Conservation (phyloP, 1,140 invertebrate species). For the Drosophila ambigua region DNA sequence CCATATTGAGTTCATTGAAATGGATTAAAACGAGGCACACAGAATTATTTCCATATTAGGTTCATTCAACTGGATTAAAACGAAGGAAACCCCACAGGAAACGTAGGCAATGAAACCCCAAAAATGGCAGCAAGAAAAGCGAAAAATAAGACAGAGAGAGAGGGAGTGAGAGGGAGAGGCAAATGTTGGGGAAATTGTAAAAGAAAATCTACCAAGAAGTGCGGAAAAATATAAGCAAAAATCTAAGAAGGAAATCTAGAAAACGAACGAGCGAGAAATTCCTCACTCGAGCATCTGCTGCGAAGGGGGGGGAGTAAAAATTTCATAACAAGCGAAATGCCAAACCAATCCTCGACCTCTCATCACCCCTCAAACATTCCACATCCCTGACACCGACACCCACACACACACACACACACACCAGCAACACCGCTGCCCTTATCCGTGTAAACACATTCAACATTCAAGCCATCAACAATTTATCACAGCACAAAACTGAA, state of each 20-base stretch:
- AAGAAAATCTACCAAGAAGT: too few relatives aligned
- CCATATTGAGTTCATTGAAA: too few relatives aligned
- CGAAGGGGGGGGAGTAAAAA: slow-evolving; percentile 20
- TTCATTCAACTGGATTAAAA: slow-evolving; percentile 61
- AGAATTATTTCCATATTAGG: slow-evolving; percentile 64
- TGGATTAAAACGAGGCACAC: not conserved
- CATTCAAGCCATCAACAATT: slow-evolving; percentile 71
- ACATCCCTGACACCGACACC: slow-evolving; percentile 32
- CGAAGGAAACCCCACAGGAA: not conserved
- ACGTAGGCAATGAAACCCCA: too few relatives aligned
- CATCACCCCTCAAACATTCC: slow-evolving; percentile 17
- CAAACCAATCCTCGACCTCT: slow-evolving; percentile 37
- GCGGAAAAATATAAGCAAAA: not conserved
- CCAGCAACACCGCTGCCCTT: not conserved
- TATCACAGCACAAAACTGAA: slow-evolving; percentile 71
- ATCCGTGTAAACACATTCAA: slow-evolving; percentile 70
- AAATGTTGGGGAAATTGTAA: too few relatives aligned
- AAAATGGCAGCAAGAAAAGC: too few relatives aligned
- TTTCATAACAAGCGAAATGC: slow-evolving; percentile 55
- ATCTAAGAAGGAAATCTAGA: not conserved
- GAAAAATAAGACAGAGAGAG: too few relatives aligned
- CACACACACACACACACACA: slow-evolving; percentile 25
- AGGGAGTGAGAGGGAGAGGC: too few relatives aligned
- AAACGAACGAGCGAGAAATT: slow-evolving; percentile 43
- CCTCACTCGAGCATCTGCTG: slow-evolving; percentile 13